Evolutionary conservation across 2,888 invertebrate species (phyloP).

Genomic region (Graphium colonna): DNA sequence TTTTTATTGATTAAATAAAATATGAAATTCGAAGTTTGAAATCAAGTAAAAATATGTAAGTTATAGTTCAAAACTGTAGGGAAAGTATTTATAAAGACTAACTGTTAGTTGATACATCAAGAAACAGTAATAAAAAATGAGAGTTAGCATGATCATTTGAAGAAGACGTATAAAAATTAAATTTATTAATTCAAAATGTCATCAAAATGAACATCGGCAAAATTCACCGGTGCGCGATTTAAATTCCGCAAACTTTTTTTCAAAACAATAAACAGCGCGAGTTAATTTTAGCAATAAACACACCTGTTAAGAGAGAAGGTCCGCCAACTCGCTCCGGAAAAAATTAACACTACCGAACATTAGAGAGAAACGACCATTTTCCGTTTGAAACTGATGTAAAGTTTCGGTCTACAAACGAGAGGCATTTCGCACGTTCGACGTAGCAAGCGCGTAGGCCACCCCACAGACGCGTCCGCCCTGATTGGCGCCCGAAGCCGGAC

Average conservation of each 20-base stretch:
- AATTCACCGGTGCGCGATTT: not conserved
- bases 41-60: too few species aligned
- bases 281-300: not conserved
- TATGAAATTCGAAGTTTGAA: too few species aligned
- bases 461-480: not conserved
- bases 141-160: too few species aligned
- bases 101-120: too few species aligned
- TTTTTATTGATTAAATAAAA: too few species aligned
- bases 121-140: too few species aligned
- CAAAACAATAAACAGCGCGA: slow-evolving; percentile 1
- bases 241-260: not conserved
- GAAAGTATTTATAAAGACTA: too few species aligned
- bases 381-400: not conserved
- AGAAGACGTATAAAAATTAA: too few species aligned
- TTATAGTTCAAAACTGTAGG: too few species aligned
- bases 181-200: too few species aligned
- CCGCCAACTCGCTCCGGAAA: not conserved
- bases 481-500: slow-evolving; percentile 1
- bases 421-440: slow-evolving; percentile 3
- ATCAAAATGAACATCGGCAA: not conserved
- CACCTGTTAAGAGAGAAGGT: not conserved
- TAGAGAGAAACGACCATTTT: not conserved
- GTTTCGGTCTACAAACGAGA: not conserved
- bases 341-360: not conserved
- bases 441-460: not conserved